A percentile compares a stretch with the other conserved stretches of the same genome.
Evolutionary conservation across 2,113 vertebrate genomes (phyloP).

Genomic region (Stegastes partitus): DNA sequence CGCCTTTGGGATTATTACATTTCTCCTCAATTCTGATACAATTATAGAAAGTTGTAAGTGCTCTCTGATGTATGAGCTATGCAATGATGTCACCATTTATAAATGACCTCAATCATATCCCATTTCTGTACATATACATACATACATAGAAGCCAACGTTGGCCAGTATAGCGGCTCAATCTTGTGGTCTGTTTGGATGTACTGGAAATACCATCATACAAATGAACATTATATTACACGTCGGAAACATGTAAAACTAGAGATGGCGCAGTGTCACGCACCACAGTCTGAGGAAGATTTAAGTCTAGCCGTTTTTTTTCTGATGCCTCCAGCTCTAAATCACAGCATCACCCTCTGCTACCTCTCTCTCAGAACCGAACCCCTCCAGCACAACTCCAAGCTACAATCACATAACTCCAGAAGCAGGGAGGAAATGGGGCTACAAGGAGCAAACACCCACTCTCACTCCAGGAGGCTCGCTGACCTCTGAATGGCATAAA

Average conservation of each 20-base stretch:
- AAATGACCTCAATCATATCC: too few species aligned
- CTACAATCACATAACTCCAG: slow-evolving; percentile 52
- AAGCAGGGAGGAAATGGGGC: slow-evolving; percentile 67
- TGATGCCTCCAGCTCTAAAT: slow-evolving; percentile 23
- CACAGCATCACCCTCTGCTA: not conserved
- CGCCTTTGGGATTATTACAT: too few species aligned
- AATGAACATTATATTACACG: not conserved
- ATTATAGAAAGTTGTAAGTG: not conserved
- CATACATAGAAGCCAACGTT: not conserved
- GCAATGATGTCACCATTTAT: not conserved
- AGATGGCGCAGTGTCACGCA: not conserved
- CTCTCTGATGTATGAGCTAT: not conserved
- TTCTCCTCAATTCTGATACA: too few species aligned
- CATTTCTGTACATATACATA: too few species aligned
- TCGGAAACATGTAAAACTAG: slow-evolving; percentile 16
- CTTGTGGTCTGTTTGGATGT: not conserved
- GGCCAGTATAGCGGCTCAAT: rapidly evolving
- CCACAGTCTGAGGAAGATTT: not conserved
- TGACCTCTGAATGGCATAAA: slow-evolving; percentile 62
- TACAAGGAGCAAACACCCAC: slow-evolving; percentile 71
- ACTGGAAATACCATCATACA: not conserved
- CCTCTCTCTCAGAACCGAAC: slow-evolving; percentile 21
- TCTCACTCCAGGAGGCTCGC: slow-evolving; percentile 65
- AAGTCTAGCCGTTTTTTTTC: not conserved
- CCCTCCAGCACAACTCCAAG: slow-evolving; percentile 11